These are phyloP conservation scores for Psophia crepitans DNA, from an alignment of 2,113 vertebrate species.

Conservation along the genomic window DNA sequence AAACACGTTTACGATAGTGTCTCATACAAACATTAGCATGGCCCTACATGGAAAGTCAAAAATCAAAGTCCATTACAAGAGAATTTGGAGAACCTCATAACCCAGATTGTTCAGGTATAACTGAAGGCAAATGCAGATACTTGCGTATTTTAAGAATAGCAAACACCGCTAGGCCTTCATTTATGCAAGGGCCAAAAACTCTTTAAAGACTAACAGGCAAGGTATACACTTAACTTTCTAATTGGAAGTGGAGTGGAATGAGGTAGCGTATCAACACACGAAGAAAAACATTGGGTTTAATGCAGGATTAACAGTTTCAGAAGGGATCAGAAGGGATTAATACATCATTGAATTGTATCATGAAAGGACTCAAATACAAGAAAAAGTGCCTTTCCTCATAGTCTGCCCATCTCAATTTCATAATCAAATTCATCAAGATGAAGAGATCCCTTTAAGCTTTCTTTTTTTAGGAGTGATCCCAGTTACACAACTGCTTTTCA, in stretches of 20 bases:
- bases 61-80: background rate
- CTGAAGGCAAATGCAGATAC: background rate
- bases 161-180: background rate
- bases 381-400: background rate
- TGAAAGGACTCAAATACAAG: background rate
- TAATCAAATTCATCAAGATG: background rate
- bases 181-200: background rate
- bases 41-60: background rate
- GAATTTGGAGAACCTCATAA: background rate
- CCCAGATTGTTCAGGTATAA: background rate
- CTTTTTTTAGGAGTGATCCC: background rate
- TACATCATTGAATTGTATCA: background rate
- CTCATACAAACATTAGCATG: background rate
- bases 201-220: background rate
- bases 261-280: background rate
- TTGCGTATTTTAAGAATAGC: background rate
- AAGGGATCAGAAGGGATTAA: background rate
- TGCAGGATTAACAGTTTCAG: background rate
- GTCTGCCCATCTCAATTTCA: background rate
- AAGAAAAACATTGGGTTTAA: background rate
- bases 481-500: background rate
- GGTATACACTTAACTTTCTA: background rate
- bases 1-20: background rate
- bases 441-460: background rate
- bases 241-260: background rate